phyloP scores from a whole-genome alignment of 2,113 vertebrate species.

The Odontophorus gujanensis region DNA sequence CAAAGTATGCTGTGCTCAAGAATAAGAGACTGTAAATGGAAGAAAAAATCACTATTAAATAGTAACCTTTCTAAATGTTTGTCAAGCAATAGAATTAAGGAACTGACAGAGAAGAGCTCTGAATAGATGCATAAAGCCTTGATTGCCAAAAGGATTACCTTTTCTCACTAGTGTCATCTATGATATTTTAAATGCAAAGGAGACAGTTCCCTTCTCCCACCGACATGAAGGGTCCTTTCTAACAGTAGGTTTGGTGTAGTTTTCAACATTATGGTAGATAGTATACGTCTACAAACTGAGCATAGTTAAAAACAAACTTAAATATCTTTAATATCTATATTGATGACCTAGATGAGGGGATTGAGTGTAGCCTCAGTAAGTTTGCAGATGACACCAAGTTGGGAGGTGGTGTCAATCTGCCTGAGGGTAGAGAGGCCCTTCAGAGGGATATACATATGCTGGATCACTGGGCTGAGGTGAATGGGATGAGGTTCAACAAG shows the following conservation, averaged over 20 bases:
- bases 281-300: not conserved
- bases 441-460: too few species aligned
- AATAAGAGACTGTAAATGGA: not conserved
- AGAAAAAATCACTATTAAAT: not conserved
- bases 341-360: too few species aligned
- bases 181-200: not conserved
- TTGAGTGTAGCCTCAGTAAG: too few species aligned
- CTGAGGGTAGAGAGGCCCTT: too few species aligned
- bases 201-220: not conserved
- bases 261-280: not conserved
- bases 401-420: too few species aligned
- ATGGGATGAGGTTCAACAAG: too few species aligned
- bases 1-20: not conserved
- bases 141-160: not conserved
- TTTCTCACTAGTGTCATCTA: not conserved
- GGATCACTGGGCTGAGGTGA: too few species aligned
- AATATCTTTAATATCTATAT: too few species aligned
- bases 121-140: not conserved
- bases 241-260: not conserved
- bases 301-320: not conserved
- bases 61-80: not conserved
- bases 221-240: not conserved
- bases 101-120: not conserved
- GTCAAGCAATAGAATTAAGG: not conserved
- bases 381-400: too few species aligned